Evolutionary conservation across 2,113 vertebrate species (phyloP).

Genomic region (Festucalex cinctus): DNA sequence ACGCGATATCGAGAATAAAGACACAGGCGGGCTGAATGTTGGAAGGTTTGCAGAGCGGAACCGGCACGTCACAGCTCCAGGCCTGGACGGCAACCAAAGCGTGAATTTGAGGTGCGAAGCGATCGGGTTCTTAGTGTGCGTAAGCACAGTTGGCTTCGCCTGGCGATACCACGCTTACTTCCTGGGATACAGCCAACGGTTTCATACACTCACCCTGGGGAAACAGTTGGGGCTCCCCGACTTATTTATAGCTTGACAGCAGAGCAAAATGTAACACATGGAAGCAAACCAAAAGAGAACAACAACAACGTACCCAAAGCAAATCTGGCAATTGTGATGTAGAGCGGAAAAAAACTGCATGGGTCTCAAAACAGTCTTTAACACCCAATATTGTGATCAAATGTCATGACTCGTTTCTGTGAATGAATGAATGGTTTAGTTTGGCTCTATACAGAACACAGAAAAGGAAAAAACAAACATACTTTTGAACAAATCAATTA

Average conservation of each 20-base stretch:
- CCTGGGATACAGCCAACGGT: slow-evolving; percentile 42
- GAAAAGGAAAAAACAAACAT: no score
- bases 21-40: slow-evolving; percentile 26
- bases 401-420: slow-evolving; percentile 31
- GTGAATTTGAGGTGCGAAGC: slow-evolving; percentile 56
- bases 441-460: no score
- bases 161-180: slow-evolving; percentile 35
- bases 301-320: slow-evolving; percentile 25
- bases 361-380: slow-evolving; percentile 48
- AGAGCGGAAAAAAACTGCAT: slow-evolving; percentile 39
- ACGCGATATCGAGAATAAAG: slow-evolving; percentile 41
- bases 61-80: slow-evolving; percentile 26
- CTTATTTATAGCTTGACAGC: slow-evolving; percentile 24
- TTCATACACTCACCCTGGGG: slow-evolving; percentile 40
- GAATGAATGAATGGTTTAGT: no score
- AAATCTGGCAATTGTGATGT: slow-evolving; percentile 30
- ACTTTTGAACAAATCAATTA: no score
- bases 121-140: slow-evolving; percentile 44
- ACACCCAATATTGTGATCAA: slow-evolving; percentile 32
- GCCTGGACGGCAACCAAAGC: slow-evolving; percentile 43
- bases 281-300: slow-evolving; percentile 19
- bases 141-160: slow-evolving; percentile 29
- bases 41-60: slow-evolving; percentile 14
- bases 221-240: slow-evolving; percentile 38
- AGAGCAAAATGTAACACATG: slow-evolving; percentile 12